Base-by-base conservation (phyloP, 2,797 vertebrate species). In the Distichodus sexfasciatus region DNA sequence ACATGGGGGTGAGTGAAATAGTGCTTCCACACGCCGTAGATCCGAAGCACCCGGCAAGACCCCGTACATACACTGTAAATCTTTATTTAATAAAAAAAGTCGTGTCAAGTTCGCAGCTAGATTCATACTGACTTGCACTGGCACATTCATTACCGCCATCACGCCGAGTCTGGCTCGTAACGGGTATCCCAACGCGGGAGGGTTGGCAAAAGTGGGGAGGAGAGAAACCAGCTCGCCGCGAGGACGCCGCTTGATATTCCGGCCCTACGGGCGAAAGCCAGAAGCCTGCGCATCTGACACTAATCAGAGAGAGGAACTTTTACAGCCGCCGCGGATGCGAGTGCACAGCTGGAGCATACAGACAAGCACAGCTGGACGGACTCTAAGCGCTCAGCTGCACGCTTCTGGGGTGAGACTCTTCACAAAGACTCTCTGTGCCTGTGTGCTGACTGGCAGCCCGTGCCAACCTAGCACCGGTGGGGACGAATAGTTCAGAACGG, bases 61-160 rank as follows among this genome's bases (percentile, higher is more conserved):
- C 17, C 69, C 53, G 67, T 46, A 53, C 19, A 12, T 51, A 58
- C 6, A 50, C 46, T 54, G 47, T 29, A 40, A 55, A 74, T 65
- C 58, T 64, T 4, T 31, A 44, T 31, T 17, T 60, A 29, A 43
- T 26, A 51, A 12, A 10, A 79, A 76, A 43, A 47, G 54, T 81
- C 60, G 36, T 29, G 62, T 3, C 21, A 26, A 71, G 67, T 79
- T 78, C 79, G 41, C 31, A 48, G 61, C 47, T 19, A 28, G 69
- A 77, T 68, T 78, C 67, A 76, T 26, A 43, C 33, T 46, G 40
- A 72, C 75, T 71, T 31, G 51, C 15, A 65, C 59, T 62, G 28
- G 24, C 28, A 44, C 62, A 38, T 71, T 73, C n/a, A 63, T 76
- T 71, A 76, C 71, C 28, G 21, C 38, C 17, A 40, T 62, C 58